phyloP scores from a whole-genome alignment of 2,797 vertebrate genomes.

The Crypturellus tataupa region DNA sequence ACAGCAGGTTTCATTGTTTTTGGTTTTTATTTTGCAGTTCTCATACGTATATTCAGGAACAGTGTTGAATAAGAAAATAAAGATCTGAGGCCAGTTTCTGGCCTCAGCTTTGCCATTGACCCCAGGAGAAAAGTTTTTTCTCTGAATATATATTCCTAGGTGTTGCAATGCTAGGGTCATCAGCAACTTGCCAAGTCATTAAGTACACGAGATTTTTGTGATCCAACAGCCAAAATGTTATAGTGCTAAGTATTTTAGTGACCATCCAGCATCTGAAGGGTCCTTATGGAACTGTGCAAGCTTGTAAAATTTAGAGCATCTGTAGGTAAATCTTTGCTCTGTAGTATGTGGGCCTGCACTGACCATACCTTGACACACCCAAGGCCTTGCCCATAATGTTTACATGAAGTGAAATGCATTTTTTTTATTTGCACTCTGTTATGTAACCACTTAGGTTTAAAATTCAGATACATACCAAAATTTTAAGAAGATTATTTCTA shows the following conservation, averaged over 20 bases:
- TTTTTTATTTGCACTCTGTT: constrained; percentile 12
- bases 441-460: background rate
- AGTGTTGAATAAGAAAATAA: background rate
- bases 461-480: background rate
- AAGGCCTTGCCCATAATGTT: background rate
- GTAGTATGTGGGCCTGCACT: background rate
- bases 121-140: background rate
- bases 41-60: background rate
- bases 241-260: background rate
- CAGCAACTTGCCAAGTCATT: background rate
- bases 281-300: background rate
- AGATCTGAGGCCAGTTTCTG: background rate
- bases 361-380: background rate
- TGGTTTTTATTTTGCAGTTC: background rate
- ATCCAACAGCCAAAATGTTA: background rate
- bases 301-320: background rate
- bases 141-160: accelerated
- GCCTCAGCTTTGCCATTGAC: accelerated
- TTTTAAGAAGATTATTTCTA: background rate
- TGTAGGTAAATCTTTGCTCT: background rate
- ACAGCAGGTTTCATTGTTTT: background rate
- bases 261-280: background rate
- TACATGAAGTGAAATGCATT: constrained; percentile 10
- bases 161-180: background rate
- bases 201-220: background rate